Conservation (phyloP, 2,888 invertebrate species). For the Colostygia pectinataria region DNA sequence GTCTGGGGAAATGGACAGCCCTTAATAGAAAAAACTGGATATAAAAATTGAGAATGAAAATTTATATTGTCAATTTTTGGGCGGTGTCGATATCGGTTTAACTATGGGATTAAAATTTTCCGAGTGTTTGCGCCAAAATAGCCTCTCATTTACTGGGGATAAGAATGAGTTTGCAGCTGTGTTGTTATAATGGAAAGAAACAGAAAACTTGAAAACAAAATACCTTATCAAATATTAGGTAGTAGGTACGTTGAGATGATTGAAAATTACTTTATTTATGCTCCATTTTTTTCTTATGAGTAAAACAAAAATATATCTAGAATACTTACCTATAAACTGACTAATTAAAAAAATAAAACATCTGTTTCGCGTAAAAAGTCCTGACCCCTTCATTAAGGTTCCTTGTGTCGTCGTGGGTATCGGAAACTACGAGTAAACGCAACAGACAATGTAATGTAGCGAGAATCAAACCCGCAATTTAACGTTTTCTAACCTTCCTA, state of each 20-base stretch:
- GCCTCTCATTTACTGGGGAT: slow-evolving; percentile 5
- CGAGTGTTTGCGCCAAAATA: slow-evolving; percentile 18
- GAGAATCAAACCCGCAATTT: no score
- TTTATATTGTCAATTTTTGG: slow-evolving; percentile 64
- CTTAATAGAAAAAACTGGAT: slow-evolving; percentile 74
- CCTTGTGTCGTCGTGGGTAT: no score
- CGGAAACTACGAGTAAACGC: no score
- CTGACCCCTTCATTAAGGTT: no score
- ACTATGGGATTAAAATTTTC: slow-evolving; percentile 35
- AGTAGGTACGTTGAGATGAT: slow-evolving; percentile 21
- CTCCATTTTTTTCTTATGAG: no score
- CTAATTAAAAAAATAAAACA: no score
- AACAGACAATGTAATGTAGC: no score
- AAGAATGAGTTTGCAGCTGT: slow-evolving; percentile 16
- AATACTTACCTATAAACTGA: no score
- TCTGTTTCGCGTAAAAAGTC: no score
- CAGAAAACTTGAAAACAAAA: slow-evolving; percentile 35
- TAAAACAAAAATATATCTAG: no score
- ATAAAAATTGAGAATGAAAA: slow-evolving; percentile 68
- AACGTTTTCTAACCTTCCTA: no score
- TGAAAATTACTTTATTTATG: slow-evolving; percentile 18
- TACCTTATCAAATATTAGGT: slow-evolving; percentile 24
- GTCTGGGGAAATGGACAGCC: slow-evolving; percentile 70
- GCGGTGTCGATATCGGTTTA: slow-evolving; percentile 48
- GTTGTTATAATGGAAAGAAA: slow-evolving; percentile 28